These are phyloP conservation scores for Drosophila equinoxialis DNA, from an alignment of 1,140 invertebrate genomes.

Conservation along the genomic window DNA sequence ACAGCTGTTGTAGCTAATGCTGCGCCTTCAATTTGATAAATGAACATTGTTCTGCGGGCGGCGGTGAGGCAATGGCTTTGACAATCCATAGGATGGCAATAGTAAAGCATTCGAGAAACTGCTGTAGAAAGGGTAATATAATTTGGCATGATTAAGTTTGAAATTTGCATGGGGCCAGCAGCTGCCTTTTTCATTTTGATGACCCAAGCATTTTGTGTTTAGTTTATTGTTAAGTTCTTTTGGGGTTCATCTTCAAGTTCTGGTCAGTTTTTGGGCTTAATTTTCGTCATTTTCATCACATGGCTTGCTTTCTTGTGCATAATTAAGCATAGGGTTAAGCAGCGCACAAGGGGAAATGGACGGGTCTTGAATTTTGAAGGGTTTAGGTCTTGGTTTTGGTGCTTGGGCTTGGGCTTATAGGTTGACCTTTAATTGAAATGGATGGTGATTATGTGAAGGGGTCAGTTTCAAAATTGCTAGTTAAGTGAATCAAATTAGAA, in stretches of 20 bases:
- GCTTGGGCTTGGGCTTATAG: constrained; percentile 28
- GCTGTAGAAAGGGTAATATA: constrained; percentile 44
- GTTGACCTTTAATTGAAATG: constrained; percentile 62
- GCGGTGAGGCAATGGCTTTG: constrained; percentile 24
- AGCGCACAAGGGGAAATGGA: not conserved
- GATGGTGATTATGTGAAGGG: constrained; percentile 45
- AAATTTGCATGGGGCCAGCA: constrained; percentile 68
- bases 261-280: constrained; percentile 49
- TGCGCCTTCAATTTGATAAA: constrained; percentile 61
- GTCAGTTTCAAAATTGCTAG: constrained; percentile 32
- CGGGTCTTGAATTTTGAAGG: not conserved
- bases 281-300: constrained; percentile 65
- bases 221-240: constrained; percentile 46
- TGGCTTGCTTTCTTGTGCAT: constrained; percentile 53
- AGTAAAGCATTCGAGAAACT: not conserved
- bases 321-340: constrained; percentile 70
- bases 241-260: constrained; percentile 24
- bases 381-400: not conserved
- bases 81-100: no score
- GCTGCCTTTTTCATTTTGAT: constrained; percentile 60
- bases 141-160: constrained; percentile 78
- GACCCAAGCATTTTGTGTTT: constrained; percentile 70
- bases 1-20: constrained; percentile 63
- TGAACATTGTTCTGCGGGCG: constrained; percentile 45
- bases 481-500: constrained; percentile 24